A percentile compares a stretch with the other conserved stretches of the same genome.
phyloP scores from a whole-genome alignment of 2,888 invertebrate species.

The Drosophila siamana region DNA sequence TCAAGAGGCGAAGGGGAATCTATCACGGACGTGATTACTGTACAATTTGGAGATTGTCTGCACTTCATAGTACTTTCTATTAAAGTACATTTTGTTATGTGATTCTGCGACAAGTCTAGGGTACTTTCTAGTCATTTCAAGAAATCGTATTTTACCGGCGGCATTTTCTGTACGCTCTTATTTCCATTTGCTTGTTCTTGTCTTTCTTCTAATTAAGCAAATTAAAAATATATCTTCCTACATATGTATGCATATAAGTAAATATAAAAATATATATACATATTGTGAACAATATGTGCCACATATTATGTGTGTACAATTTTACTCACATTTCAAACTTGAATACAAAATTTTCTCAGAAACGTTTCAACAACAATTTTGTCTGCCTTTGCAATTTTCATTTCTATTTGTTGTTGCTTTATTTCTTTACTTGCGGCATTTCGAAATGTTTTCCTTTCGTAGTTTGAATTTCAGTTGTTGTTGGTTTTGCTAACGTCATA shows the following conservation, averaged over 20 bases:
- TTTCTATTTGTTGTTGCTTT: slow-evolving; percentile 16
- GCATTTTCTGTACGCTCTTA: slow-evolving; percentile 35
- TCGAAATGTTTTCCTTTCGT: slow-evolving; percentile 47
- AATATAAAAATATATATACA: slow-evolving; percentile 10
- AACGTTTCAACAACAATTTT: slow-evolving; percentile 36
- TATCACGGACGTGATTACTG: not conserved
- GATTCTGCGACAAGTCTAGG: not conserved
- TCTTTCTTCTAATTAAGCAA: slow-evolving; percentile 70
- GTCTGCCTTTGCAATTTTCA: slow-evolving; percentile 39
- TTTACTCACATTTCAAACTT: slow-evolving; percentile 56
- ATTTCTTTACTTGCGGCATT: slow-evolving; percentile 31
- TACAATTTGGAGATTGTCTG: not conserved
- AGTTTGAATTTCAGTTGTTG: slow-evolving; percentile 37
- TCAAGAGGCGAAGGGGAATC: not conserved
- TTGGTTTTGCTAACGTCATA: slow-evolving; percentile 30
- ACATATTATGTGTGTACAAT: slow-evolving; percentile 26
- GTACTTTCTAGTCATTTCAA: slow-evolving; percentile 20
- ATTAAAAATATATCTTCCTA: slow-evolving; percentile 68
- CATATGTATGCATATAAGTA: slow-evolving; percentile 8
- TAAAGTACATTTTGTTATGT: not conserved
- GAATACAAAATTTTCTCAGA: slow-evolving; percentile 47
- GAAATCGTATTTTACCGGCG: slow-evolving; percentile 28
- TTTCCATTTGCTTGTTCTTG: slow-evolving; percentile 37
- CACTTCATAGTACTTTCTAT: not conserved
- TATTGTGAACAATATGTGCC: slow-evolving; percentile 28